A percentile compares a stretch with the other conserved stretches of the same genome.
phyloP scores from a whole-genome alignment of 2,113 vertebrate species.

The Dunckerocampus dactyliophorus region DNA sequence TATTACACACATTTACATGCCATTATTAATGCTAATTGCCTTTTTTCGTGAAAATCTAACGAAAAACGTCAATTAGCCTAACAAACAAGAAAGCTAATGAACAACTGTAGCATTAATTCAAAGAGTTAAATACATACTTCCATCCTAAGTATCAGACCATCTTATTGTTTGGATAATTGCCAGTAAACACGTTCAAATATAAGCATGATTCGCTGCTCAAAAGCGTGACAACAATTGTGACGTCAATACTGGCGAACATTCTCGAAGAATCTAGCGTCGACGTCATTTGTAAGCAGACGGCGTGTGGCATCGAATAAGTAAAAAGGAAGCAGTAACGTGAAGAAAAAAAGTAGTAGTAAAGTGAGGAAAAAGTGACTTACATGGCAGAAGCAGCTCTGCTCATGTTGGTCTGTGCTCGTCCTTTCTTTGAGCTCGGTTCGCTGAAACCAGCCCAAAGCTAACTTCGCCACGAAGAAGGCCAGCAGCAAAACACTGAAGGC shows the following conservation, averaged over 20 bases:
- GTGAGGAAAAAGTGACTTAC: conserved; percentile 42
- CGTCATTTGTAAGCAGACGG: too few species aligned
- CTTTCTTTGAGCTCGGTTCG: conserved; percentile 35
- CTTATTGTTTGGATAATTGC: too few species aligned
- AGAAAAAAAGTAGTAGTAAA: not conserved
- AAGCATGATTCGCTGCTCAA: not conserved
- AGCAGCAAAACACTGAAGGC: conserved; percentile 36
- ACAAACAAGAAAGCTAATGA: too few species aligned
- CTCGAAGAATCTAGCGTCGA: conserved; percentile 42
- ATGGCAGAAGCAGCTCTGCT: conserved; percentile 76
- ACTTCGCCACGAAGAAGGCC: conserved; percentile 54
- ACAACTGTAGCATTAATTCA: too few species aligned
- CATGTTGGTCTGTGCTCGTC: conserved; percentile 14
- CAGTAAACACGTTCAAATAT: too few species aligned
- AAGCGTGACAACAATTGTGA: conserved; percentile 32
- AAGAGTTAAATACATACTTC: too few species aligned
- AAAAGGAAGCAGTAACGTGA: not conserved
- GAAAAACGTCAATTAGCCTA: too few species aligned
- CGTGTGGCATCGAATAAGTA: too few species aligned
- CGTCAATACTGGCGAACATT: conserved; percentile 64
- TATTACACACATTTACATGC: not conserved
- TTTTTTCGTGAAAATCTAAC: too few species aligned
- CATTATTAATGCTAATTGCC: not conserved
- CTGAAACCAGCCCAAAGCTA: conserved; percentile 65
- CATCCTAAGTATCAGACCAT: too few species aligned